A percentile compares a stretch with the other conserved stretches of the same genome.
Evolutionary conservation across 1,140 invertebrate species (phyloP).

Genomic region (Bombus waltoni): DNA sequence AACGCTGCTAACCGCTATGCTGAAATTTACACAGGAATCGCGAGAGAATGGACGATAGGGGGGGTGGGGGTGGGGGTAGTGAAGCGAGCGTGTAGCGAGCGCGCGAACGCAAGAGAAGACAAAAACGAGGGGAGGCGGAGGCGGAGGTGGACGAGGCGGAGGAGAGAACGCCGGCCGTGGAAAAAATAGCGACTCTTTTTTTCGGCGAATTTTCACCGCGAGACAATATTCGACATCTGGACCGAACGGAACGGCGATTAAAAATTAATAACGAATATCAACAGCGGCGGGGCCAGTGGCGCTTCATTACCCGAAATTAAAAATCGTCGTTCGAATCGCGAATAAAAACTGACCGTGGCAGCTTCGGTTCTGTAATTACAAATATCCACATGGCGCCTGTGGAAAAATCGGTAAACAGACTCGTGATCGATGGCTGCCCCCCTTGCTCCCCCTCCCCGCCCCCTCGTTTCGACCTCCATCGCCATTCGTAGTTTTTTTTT

Average conservation of each 20-base stretch:
- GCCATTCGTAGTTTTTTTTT: slow-evolving; percentile 54
- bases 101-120: neutral
- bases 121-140: neutral
- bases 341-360: slow-evolving; percentile 71
- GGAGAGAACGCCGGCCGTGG: neutral
- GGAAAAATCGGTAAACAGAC: slow-evolving; percentile 73
- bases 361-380: slow-evolving; percentile 77
- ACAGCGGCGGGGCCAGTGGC: slow-evolving; percentile 68
- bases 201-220: slow-evolving; percentile 59
- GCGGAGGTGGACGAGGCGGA: no score
- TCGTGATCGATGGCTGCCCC: slow-evolving; percentile 72
- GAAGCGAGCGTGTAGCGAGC: neutral
- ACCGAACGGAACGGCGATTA: slow-evolving; percentile 71
- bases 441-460: neutral
- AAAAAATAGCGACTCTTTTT: slow-evolving; percentile 56
- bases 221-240: slow-evolving; percentile 71
- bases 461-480: slow-evolving; percentile 21
- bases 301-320: slow-evolving; percentile 80
- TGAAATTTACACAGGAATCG: neutral
- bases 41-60: neutral
- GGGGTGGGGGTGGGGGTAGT: neutral
- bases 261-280: slow-evolving; percentile 82
- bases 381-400: slow-evolving; percentile 74
- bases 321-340: slow-evolving; percentile 75
- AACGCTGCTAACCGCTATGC: no score